Base-by-base conservation (phyloP, 2,888 invertebrate genomes). In the Macrophya alboannulata region DNA sequence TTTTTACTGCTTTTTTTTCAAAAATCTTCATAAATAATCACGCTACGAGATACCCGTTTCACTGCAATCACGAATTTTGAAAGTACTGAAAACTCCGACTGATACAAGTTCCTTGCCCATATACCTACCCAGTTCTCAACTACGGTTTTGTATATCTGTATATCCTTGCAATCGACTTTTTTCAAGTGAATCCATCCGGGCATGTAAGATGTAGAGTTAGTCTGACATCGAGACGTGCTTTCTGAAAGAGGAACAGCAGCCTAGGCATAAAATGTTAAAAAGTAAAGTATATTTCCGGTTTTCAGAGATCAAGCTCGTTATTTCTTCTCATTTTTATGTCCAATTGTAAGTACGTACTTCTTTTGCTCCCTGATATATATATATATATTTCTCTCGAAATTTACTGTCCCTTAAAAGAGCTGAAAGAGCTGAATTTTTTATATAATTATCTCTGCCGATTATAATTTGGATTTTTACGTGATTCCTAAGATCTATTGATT, bases 161-260 rank as follows among this genome's bases (percentile, higher is more conserved):
- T 62, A 62, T 25, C 15, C 31, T 55, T 55, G 51, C 77, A 17
- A 51, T 77, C 31, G 51, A 77, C 37, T 55, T 77, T 76, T n/a
- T 10, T 37, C 17, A 31, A 51, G 55, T 31, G 55, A 55, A 77
- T 37, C 5, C 48, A 77, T 77, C 48, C 51, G 77, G 17, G 55
- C 68, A 17, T 68, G 37, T 17, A 68, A 68, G 68, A 68, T 37
- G 37, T 37, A 37, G 68, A 17, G 68, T 68, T 37, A 37, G 68
- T 68, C 68, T 37, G 37, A 31, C 15, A 68, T 68, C 37, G 37
- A 68, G 68, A 68, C 21, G 45, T 45, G 45, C 40, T 74, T 72
- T 17, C n/a, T 45, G 43, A 17, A 4, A 43, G 45, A 45, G 1
- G 21, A n/a, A 72, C 1, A 72, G 21, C 21, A 21, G 8, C 31